Evolutionary conservation across 1,140 invertebrate species (phyloP), one percentile per base, ranked within the genome.

Genomic region (Cotesia vestalis): DNA sequence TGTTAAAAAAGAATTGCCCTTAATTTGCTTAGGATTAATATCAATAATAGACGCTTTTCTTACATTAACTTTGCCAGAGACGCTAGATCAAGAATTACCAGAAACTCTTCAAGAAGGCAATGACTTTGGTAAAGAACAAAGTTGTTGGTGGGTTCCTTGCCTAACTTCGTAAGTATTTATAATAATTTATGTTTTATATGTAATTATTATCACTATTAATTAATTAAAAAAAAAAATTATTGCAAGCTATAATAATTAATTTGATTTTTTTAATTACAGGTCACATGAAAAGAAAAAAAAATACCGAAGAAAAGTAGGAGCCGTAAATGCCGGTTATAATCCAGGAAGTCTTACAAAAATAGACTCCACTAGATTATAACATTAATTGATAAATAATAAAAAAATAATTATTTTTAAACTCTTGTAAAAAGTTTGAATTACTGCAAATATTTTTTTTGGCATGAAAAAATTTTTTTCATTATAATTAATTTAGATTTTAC

Each of bases 61-160:
- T 6, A 91, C 92, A 8, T 86, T 96, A 0, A 90, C 92, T 40
- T 85, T 96, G 11, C 94, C 95, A 0, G 95, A 96, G 87, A 96
- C 95, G 0, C 86, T 95, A 76, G 90, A 94, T 75, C 91, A 94
- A 61, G 94, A 95, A 70, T 87, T 96, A 72, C 94, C 95, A 0
- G 92, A 95, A 80, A 93, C 94, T 0, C 82, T 96, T 1, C 89
- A 91, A 72, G 94, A 96, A 83, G 95, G 94, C 6, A 95, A 96
- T 85, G 89, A 92, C 72, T 96, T 96, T 79, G 94, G 94, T 17
- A 90, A 86, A 63, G 89, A 93, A 53, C 94, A 95, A 79, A 91
- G 88, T 78, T 93, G 94, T 78, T 94, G 92, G 89, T 92, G 94
- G 81, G 90, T 91, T 52, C 94, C 94, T 8, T 94, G 93, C 78